Percentiles rank a stretch among this genome's conserved stretches.
phyloP scores from a whole-genome alignment of 2,797 vertebrate species.

The Notamacropus eugenii region DNA sequence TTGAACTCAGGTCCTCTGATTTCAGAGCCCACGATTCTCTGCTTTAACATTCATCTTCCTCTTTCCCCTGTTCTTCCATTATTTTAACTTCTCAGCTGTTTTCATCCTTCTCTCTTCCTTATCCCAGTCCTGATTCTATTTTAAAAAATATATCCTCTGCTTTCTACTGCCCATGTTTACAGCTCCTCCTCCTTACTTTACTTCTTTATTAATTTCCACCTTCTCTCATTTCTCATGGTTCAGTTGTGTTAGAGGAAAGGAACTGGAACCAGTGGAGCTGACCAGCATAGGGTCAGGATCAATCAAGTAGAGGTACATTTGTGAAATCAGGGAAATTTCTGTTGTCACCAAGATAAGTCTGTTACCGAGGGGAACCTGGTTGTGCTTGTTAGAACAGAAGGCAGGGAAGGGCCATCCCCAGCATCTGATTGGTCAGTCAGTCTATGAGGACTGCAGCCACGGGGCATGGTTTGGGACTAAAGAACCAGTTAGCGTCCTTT shows the following conservation, averaged over 20 bases:
- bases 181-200: neutral
- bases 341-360: neutral
- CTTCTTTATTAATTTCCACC: neutral
- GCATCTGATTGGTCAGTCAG: neutral
- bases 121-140: neutral
- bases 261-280: no score
- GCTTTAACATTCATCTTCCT: rapidly evolving
- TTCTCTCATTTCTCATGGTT: neutral
- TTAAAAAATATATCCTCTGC: neutral
- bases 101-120: neutral
- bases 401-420: neutral
- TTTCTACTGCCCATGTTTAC: neutral
- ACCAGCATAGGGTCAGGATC: neutral
- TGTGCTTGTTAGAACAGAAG: neutral
- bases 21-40: neutral
- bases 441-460: neutral
- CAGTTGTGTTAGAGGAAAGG: neutral
- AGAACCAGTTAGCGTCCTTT: neutral
- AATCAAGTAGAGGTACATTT: neutral
- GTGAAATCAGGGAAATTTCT: neutral
- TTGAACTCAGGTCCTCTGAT: neutral
- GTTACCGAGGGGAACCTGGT: neutral
- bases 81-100: neutral
- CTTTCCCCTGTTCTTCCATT: neutral
- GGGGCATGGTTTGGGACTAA: neutral